Percentiles rank a stretch among this genome's conserved stretches.
Evolutionary conservation across 2,113 vertebrate species (phyloP).

Genomic region (Saccopteryx leptura): DNA sequence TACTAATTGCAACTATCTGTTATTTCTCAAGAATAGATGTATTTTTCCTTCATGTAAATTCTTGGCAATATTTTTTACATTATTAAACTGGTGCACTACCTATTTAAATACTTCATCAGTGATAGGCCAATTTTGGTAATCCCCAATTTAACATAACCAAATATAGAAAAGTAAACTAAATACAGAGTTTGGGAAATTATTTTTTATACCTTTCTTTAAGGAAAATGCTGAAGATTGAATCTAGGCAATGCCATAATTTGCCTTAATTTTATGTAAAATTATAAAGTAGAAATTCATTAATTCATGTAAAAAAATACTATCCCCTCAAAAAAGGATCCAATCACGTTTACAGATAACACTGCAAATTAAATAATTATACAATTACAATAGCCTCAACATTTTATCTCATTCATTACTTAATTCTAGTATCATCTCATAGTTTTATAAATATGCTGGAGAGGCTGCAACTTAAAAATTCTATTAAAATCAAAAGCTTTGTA

Average conservation of each 20-base stretch:
- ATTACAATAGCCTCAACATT: constrained; percentile 58
- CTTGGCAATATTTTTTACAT: constrained; percentile 58
- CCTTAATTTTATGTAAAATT: constrained; percentile 68
- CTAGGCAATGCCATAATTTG: constrained; percentile 71
- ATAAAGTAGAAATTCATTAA: constrained; percentile 79
- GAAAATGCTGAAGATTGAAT: constrained; percentile 63
- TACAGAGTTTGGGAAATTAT: constrained; percentile 29
- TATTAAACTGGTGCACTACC: constrained; percentile 29
- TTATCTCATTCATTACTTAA: constrained; percentile 58
- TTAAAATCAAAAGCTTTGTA: constrained; percentile 69
- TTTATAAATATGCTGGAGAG: constrained; percentile 67
- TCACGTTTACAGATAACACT: constrained; percentile 53
- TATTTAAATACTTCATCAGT: constrained; percentile 53
- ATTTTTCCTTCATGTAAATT: constrained; percentile 61
- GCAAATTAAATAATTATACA: constrained; percentile 76
- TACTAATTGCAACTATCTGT: constrained; percentile 12
- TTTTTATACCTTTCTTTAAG: constrained; percentile 62
- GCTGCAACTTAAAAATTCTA: constrained; percentile 68
- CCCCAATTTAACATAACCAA: constrained; percentile 49
- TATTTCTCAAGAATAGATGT: constrained; percentile 60
- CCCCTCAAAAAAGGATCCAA: constrained; percentile 56
- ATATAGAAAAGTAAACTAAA: constrained; percentile 71
- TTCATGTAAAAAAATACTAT: constrained; percentile 74
- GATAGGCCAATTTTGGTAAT: constrained; percentile 32
- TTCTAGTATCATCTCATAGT: constrained; percentile 39